Base-by-base conservation (phyloP, 1,140 invertebrate genomes). In the Neodiprion virginianus region DNA sequence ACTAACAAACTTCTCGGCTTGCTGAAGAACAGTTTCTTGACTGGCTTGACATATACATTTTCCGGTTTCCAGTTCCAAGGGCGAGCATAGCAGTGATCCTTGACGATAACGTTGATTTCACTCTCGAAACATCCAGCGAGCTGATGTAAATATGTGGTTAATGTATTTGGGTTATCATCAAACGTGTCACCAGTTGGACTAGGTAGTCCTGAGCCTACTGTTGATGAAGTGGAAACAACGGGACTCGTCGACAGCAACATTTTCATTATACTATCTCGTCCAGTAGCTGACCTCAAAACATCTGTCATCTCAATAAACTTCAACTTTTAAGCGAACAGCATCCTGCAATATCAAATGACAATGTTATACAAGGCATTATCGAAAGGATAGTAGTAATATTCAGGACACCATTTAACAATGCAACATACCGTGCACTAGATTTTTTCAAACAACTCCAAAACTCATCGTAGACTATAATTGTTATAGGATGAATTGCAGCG, bases 41-140 rank as follows among this genome's bases (percentile, higher is more conserved):
- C 84, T 7, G 93, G 93, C 76, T 91, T 90, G 1, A 92, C 90
- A 84, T 92, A 92, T 79, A 89, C 88, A 73, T 91, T 90, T 82
- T 93, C 93, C 53, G 93, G 91, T 77, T 91, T 91, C 87, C 92
- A 92, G 84, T 93, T 93, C 91, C 92, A 93, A 49, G 93, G 91
- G 79, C 93, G 89, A 1, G 93, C 88, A 83, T 95, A 95, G 81
- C 90, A 90, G 83, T 95, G 94, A 79, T 95, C 94, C 75, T 91
- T 87, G 28, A 86, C 67, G 70, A 89, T 82, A 1, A 83, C 53
- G 75, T 89, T 83, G 3, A 79, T 67, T 66, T 90, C 87, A 14
- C 75, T 76, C 53, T 89, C 87, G 71, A 82, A 78, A 74, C 72
- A 84, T 1, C 86, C 86, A 77, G 88, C 84, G 28, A 88, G 69